Evolutionary conservation across 37 sponge, comb jelly and placozoan genomes (phyloP), one percentile per base, ranked within the genome.

Genomic region (Tethya wilhelma): DNA sequence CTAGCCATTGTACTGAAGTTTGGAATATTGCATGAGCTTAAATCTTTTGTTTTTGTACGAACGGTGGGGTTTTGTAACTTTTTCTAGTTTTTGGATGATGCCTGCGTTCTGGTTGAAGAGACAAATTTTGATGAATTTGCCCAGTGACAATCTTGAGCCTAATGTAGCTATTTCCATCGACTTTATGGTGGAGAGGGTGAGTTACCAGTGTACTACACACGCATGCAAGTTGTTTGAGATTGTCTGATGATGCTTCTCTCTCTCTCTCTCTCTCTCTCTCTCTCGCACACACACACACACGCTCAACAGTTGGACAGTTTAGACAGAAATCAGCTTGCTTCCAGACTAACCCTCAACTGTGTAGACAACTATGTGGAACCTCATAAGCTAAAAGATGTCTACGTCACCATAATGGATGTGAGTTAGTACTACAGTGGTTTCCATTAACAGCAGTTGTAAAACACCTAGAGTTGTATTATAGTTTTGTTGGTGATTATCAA

Each of bases 171-270:
- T 94, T 63, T 93, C 99, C 17, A 89, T 91, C 56, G 99, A 98
- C 82, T 98, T 98, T 73, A 93, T 98, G 94, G 99, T 98, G 62
- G 99, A 98, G 43, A 89, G 87, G 55, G 97, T 94, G 67, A 84
- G 88, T 49, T 0, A n/a, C n/a, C n/a, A n/a, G n/a, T n/a, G n/a
- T n/a, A n/a, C n/a, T n/a, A 23, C 63, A 26, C 20, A 60, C 63
- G 22, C 25, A 58, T 58, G 59, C 4, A n/a, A 58, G 14, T 58
- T 58, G 59, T 49, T 19, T 14, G 9, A 14, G 53, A 14, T 49
- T 9, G 14, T 9, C 14, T 49, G 14, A 58, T 9, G 59, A 28
- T 58, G 59, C 26, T 6, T 5, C 28, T 69, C 45, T 23, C 28
- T 23, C 40, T 8, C 69, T 68, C 9, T 68, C 9, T 34, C 58